Evolutionary conservation across 2,113 vertebrate genomes (phyloP).

Genomic region (Tamias sibiricus): DNA sequence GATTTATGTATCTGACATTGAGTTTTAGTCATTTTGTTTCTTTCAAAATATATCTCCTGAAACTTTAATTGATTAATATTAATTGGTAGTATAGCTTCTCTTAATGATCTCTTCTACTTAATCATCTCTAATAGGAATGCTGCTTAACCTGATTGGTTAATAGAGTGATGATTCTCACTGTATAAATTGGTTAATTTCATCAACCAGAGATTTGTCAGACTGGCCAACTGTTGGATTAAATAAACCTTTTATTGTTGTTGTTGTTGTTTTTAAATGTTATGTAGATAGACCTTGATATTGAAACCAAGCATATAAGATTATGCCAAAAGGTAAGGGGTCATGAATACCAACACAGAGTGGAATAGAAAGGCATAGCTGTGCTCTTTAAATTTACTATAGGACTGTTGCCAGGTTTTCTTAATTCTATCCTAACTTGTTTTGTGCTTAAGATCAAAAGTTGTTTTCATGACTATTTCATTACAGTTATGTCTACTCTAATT

Average conservation of each 20-base stretch:
- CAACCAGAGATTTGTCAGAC: not conserved
- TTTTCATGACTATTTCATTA: slow-evolving; percentile 39
- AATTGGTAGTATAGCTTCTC: not conserved
- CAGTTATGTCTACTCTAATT: slow-evolving; percentile 4
- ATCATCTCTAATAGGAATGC: not conserved
- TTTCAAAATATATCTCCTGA: not conserved
- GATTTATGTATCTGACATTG: not conserved
- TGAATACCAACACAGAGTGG: not conserved
- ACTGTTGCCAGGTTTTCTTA: not conserved
- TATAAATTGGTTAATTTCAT: not conserved
- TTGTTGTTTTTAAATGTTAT: not conserved
- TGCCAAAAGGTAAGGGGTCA: not conserved
- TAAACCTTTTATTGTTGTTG: not conserved
- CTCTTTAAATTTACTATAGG: not conserved
- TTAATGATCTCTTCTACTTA: not conserved
- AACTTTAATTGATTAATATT: not conserved
- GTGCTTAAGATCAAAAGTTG: not conserved
- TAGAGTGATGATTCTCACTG: not conserved
- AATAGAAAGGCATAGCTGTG: not conserved
- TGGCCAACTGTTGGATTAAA: not conserved
- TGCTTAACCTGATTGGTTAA: not conserved
- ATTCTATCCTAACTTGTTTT: slow-evolving; percentile 8
- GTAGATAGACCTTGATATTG: not conserved
- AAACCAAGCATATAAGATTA: not conserved
- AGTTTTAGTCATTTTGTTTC: not conserved